Conservation (phyloP, 2,888 invertebrate genomes). For the Cistogaster globosa region DNA sequence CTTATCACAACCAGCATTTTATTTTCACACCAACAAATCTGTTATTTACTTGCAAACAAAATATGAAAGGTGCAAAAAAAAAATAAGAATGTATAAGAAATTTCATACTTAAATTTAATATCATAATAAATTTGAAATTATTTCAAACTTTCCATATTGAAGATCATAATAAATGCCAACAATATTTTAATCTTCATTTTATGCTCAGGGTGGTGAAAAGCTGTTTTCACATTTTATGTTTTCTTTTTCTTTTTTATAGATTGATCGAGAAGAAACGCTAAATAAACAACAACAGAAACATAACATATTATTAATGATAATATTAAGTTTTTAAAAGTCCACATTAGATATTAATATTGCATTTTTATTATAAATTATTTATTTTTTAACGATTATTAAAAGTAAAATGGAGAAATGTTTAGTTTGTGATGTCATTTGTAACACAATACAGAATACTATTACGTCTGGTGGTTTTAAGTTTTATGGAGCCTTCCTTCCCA, state of each 20-base stretch:
- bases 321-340: background rate
- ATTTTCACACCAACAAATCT: no score
- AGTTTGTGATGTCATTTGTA: no score
- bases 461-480: no score
- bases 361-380: conserved; percentile 30
- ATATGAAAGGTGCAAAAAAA: no score
- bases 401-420: no score
- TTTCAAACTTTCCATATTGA: conserved; percentile 48
- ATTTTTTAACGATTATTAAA: no score
- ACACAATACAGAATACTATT: no score
- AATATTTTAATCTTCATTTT: conserved; percentile 45
- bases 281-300: conserved; percentile 33
- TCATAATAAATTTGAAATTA: conserved; percentile 4
- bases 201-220: conserved; percentile 63
- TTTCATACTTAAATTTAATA: background rate
- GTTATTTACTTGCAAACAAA: no score
- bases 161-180: conserved; percentile 39
- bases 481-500: no score
- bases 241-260: background rate
- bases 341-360: conserved; percentile 28
- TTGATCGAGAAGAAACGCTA: background rate
- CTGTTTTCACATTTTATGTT: conserved; percentile 49
- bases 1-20: no score
- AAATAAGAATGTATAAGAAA: no score
- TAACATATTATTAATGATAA: conserved; percentile 41